phyloP scores from a whole-genome alignment of 2,888 invertebrate genomes.

The Oasisia sp. region DNA sequence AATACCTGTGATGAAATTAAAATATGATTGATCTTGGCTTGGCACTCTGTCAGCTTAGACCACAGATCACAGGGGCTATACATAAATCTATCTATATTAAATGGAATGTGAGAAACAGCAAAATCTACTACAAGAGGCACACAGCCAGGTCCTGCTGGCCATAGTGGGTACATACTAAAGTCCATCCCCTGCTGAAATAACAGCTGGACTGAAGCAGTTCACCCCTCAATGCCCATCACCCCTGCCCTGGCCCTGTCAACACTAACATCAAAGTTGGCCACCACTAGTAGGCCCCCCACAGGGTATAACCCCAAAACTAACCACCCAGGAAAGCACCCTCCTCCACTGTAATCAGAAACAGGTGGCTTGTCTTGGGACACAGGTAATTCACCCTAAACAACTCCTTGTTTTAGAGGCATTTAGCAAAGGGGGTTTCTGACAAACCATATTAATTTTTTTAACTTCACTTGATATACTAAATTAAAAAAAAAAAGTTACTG shows the following conservation, averaged over 20 bases:
- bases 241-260: background rate
- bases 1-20: too few relatives aligned
- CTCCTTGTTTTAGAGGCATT: background rate
- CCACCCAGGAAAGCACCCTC: background rate
- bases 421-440: too few relatives aligned
- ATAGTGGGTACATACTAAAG: background rate
- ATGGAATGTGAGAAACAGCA: too few relatives aligned
- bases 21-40: too few relatives aligned
- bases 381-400: background rate
- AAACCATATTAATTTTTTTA: background rate
- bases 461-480: too few relatives aligned
- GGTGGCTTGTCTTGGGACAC: background rate
- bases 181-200: background rate
- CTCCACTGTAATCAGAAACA: background rate
- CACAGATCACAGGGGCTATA: too few relatives aligned
- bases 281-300: background rate
- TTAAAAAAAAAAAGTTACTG: too few relatives aligned
- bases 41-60: too few relatives aligned
- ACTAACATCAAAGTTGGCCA: slow-evolving; percentile 1
- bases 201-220: background rate
- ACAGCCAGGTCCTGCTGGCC: too few relatives aligned
- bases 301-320: background rate
- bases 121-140: too few relatives aligned
- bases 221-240: background rate
- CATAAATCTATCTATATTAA: too few relatives aligned